Percentiles rank a stretch among this genome's conserved stretches.
These are phyloP conservation scores for Lasaia peninsularis DNA, from an alignment of 1,140 invertebrate species.

Conservation along the genomic window DNA sequence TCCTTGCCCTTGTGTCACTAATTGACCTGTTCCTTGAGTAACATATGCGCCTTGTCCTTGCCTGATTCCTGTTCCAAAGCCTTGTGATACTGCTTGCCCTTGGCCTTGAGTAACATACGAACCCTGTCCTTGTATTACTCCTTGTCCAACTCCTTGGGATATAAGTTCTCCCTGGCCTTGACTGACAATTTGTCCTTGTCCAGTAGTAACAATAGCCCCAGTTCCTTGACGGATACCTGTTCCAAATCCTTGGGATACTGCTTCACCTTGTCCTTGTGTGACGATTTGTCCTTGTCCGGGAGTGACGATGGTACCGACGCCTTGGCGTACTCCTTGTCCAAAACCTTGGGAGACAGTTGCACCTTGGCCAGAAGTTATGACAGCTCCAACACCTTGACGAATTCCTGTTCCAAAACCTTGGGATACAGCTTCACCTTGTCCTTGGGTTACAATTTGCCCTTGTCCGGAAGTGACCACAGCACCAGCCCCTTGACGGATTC, in stretches of 20 bases:
- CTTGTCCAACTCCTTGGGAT: conserved; percentile 18
- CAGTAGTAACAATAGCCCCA: conserved; percentile 13
- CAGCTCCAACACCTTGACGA: conserved; percentile 15
- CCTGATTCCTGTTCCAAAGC: conserved; percentile 20
- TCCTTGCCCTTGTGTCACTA: conserved; percentile 22
- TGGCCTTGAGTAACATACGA: conserved; percentile 24
- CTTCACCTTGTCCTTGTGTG: conserved; percentile 24
- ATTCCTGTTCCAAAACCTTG: conserved; percentile 14
- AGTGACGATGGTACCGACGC: conserved; percentile 15
- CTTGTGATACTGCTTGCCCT: conserved; percentile 22
- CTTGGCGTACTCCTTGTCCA: conserved; percentile 27
- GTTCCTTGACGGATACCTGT: conserved; percentile 21
- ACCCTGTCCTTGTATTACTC: conserved; percentile 16
- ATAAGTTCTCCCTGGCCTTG: conserved; percentile 22
- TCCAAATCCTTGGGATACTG: conserved; percentile 28
- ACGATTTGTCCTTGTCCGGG: conserved; percentile 22
- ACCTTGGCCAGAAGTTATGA: conserved; percentile 18
- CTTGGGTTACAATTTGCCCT: conserved; percentile 22
- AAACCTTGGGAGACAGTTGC: conserved; percentile 20
- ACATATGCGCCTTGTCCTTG: conserved; percentile 22
- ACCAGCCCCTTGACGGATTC: conserved; percentile 21
- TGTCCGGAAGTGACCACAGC: conserved; percentile 17
- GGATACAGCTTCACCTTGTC: conserved; percentile 20
- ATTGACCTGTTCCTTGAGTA: conserved; percentile 25
- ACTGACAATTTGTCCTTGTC: conserved; percentile 18